These are phyloP conservation scores for Drosophila rellima DNA, from an alignment of 2,888 invertebrate species.

Conservation along the genomic window DNA sequence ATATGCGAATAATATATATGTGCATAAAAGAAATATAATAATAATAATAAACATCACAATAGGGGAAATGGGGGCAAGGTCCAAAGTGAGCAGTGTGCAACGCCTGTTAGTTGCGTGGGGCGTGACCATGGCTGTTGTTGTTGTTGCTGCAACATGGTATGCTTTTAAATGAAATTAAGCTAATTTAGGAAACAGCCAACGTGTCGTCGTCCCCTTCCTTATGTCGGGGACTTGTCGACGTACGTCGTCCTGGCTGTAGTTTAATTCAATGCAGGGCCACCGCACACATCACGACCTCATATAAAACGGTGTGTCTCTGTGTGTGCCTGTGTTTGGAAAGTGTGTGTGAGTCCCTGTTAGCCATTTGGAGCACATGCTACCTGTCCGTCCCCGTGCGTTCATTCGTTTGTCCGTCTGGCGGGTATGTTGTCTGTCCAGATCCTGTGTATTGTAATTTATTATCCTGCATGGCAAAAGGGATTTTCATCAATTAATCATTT, in stretches of 20 bases:
- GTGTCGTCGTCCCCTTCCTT: slow-evolving; percentile 46
- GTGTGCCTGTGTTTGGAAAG: slow-evolving; percentile 6
- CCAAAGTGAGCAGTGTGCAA: neutral
- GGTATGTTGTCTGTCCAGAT: slow-evolving; percentile 21
- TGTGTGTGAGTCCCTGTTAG: slow-evolving; percentile 36
- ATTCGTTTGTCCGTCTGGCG: slow-evolving; percentile 8
- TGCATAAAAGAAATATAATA: slow-evolving; percentile 25
- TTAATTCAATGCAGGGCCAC: slow-evolving; percentile 67
- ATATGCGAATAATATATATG: neutral
- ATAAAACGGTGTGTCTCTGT: slow-evolving; percentile 19
- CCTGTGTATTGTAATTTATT: slow-evolving; percentile 75
- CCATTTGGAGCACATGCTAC: slow-evolving; percentile 75
- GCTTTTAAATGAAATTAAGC: slow-evolving; percentile 80
- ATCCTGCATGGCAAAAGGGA: slow-evolving; percentile 81
- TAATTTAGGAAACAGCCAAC: slow-evolving; percentile 73
- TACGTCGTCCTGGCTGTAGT: slow-evolving; percentile 44
- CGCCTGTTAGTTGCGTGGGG: slow-evolving; percentile 1
- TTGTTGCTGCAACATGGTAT: slow-evolving; percentile 50
- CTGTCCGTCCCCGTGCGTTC: slow-evolving; percentile 44
- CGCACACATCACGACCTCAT: slow-evolving; percentile 44
- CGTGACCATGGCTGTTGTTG: slow-evolving; percentile 6
- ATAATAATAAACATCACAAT: slow-evolving; percentile 24
- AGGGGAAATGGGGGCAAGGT: neutral
- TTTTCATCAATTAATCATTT: slow-evolving; percentile 81
- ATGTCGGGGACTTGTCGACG: slow-evolving; percentile 35